Percentiles rank a stretch among this genome's conserved stretches.
Evolutionary conservation across 2,797 vertebrate species (phyloP).

Genomic region (Schizopygopsis malacanthus): DNA sequence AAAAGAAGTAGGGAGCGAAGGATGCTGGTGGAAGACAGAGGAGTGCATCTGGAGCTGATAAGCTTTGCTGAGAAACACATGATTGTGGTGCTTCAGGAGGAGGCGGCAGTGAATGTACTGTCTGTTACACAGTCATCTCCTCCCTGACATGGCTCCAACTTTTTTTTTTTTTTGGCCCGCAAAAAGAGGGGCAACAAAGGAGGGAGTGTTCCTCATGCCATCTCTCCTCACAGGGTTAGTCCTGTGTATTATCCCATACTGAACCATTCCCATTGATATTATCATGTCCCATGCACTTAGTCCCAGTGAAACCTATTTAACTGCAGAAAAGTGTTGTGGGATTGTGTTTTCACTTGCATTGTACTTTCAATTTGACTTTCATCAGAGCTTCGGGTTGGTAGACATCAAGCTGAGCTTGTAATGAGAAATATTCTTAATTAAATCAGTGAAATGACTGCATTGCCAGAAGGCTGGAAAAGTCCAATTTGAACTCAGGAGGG

Average conservation of each 20-base stretch:
- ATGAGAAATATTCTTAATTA: neutral
- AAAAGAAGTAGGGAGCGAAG: constrained; percentile 66
- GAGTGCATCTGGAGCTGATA: constrained; percentile 91
- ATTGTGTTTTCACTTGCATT: constrained; percentile 57
- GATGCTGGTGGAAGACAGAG: constrained; percentile 84
- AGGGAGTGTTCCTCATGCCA: constrained; percentile 70
- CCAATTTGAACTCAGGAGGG: neutral
- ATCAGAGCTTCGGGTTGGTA: constrained; percentile 59
- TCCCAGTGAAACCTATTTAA: constrained; percentile 65
- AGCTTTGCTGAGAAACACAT: constrained; percentile 88
- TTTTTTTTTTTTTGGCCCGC: constrained; percentile 53
- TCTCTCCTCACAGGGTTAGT: constrained; percentile 74
- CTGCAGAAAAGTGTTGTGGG: constrained; percentile 61
- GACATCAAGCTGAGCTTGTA: constrained; percentile 24
- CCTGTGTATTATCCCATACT: constrained; percentile 73
- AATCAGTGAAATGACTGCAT: no score
- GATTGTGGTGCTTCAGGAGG: constrained; percentile 76
- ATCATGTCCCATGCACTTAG: constrained; percentile 75
- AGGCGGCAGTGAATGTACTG: constrained; percentile 68
- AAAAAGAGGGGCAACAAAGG: constrained; percentile 64
- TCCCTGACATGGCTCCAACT: constrained; percentile 53
- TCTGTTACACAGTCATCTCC: constrained; percentile 68
- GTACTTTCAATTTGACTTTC: constrained; percentile 60
- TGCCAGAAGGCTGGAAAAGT: no score
- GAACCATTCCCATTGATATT: constrained; percentile 78